phyloP scores from a whole-genome alignment of 2,797 vertebrate species.

The Ctenopoma kingsleyae region DNA sequence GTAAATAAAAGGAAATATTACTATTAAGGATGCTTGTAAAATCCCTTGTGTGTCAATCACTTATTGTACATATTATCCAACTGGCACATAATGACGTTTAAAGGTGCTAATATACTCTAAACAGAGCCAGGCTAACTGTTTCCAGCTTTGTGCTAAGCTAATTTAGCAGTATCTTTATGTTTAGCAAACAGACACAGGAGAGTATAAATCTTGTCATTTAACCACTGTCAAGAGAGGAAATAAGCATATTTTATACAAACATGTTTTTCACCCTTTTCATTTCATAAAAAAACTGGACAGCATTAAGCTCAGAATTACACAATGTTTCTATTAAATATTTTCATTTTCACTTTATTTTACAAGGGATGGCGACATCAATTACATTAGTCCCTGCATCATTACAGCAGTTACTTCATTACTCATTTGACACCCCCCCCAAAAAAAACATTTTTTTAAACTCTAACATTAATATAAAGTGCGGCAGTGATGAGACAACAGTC shows the following conservation, averaged over 20 bases:
- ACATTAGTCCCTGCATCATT: constrained; percentile 44
- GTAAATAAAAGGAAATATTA: constrained; percentile 78
- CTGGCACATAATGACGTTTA: background rate
- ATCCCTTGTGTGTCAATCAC: background rate
- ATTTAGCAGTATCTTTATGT: background rate
- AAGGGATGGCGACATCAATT: constrained; percentile 34
- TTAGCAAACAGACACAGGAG: background rate
- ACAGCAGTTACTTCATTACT: constrained; percentile 28
- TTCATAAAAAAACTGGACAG: background rate
- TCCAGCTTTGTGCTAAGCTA: background rate
- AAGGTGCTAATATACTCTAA: background rate
- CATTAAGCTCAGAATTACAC: background rate
- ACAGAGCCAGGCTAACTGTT: background rate
- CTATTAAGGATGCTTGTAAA: constrained; percentile 18
- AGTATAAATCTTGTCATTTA: background rate
- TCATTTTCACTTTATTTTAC: constrained; percentile 39
- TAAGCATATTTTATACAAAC: background rate
- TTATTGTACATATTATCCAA: background rate
- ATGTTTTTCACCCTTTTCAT: background rate
- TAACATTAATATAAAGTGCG: constrained; percentile 77
- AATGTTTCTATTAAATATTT: constrained; percentile 23
- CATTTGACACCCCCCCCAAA: constrained; percentile 33
- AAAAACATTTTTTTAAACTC: constrained; percentile 26
- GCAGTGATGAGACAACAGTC: constrained; percentile 76
- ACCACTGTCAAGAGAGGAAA: background rate